These are phyloP conservation scores for Rhynchomys soricoides DNA, from an alignment of 2,113 vertebrate genomes.

Conservation along the genomic window DNA sequence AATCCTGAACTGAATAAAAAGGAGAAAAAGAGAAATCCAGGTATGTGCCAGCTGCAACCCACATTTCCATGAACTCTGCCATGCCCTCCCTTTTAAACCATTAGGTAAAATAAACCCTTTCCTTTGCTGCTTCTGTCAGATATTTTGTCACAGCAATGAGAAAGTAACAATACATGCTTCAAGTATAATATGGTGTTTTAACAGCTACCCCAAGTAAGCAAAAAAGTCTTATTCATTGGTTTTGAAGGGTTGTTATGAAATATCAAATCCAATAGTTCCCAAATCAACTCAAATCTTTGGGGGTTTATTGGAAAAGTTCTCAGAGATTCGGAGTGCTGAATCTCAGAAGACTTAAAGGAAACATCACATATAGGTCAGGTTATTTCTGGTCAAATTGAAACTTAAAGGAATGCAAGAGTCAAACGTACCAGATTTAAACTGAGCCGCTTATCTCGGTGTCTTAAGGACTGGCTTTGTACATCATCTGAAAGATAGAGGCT, in stretches of 20 bases:
- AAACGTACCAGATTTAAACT: conserved; percentile 96
- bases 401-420: conserved; percentile 4
- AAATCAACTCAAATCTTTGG: conserved; percentile 10
- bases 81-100: not conserved
- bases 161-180: not conserved
- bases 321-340: not conserved
- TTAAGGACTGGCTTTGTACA: conserved; percentile 86
- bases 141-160: not conserved
- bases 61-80: not conserved
- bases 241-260: not conserved
- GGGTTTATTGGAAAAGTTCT: not conserved
- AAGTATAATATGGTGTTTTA: not conserved
- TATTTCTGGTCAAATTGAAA: conserved; percentile 1
- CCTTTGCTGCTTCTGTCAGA: not conserved
- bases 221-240: not conserved
- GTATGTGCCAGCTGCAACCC: not conserved
- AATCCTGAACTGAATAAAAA: not conserved
- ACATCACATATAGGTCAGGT: not conserved
- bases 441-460: conserved; percentile 91
- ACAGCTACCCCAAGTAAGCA: not conserved
- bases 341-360: not conserved
- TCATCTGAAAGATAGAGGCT: conserved; percentile 86
- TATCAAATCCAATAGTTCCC: not conserved
- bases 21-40: not conserved
- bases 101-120: not conserved